Base-by-base conservation (phyloP, 2,888 invertebrate genomes). In the Cephus pygmeus region DNA sequence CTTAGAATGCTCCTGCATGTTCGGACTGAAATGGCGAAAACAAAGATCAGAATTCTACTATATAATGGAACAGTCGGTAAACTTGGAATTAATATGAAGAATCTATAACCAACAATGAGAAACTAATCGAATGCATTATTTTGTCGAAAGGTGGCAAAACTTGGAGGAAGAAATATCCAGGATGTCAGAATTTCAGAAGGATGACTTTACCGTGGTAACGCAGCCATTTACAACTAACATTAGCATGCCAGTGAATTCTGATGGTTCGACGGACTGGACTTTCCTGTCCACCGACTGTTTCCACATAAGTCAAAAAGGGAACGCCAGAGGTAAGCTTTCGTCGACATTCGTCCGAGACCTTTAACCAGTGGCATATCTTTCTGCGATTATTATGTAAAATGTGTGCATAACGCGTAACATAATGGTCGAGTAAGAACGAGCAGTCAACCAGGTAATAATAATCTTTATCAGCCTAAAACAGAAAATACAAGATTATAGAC, bases 241-340 rank as follows among this genome's bases (percentile, higher is more conserved):
- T 0, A 85, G 85, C 9, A 88, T 94, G 75, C 94, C 94, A 0
- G 86, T 79, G 31, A 87, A 79, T 1, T 81, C 87, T 1, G 86
- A 92, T 73, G 93, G 93, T 1, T 82, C 81, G 1, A 89, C 92
- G 0, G 94, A 95, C 88, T 91, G 91, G 69, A 89, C 92, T 0
- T 94, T 92, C 87, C 88, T 94, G 75, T 93, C 94, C 0, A 88
- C 90, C 69, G 95, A 95, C 86, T 95, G 95, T 87, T 95, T 95
- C 83, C 95, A 95, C 86, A 89, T 94, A 11, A 94, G 94, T 82
- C 94, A 95, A 86, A 94, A 93, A 83, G 92, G 92, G 30, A 93
- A 94, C 81, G 94, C 94, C 3, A 87, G 90, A 89, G 91, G 94
- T 94, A 90, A 91, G 89, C 85, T 73, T 23, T 35, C 9, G 23